Conservation (phyloP, 2,113 vertebrate species). For the Gracilinanus agilis region DNA sequence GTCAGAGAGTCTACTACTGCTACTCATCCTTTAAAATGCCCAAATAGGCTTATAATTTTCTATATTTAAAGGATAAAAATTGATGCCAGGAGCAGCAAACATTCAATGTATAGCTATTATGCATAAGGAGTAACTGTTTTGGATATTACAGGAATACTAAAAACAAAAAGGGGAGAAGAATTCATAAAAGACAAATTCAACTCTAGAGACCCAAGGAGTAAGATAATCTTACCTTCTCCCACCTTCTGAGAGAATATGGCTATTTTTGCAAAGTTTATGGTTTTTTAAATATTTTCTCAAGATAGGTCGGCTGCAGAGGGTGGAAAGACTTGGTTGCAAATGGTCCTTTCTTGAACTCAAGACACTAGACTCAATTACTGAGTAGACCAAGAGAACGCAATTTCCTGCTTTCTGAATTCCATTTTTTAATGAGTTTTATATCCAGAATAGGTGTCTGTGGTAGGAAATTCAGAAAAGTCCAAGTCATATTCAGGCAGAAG, state of each 20-base stretch:
- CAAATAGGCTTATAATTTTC: background rate
- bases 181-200: conserved; percentile 26
- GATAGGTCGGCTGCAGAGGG: background rate
- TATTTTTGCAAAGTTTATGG: conserved; percentile 61
- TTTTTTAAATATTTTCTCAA: background rate
- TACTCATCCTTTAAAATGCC: background rate
- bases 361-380: background rate
- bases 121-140: background rate
- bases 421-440: conserved; percentile 3
- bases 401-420: conserved; percentile 7
- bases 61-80: background rate
- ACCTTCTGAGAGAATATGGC: conserved; percentile 11
- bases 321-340: background rate
- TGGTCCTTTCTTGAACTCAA: background rate
- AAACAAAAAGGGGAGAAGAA: conserved; percentile 16
- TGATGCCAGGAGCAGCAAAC: background rate
- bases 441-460: conserved; percentile 38
- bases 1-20: background rate
- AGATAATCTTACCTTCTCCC: background rate
- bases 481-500: conserved; percentile 8
- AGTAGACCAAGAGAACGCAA: background rate
- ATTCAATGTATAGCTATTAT: conserved; percentile 15
- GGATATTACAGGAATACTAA: background rate
- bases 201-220: background rate
- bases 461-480: conserved; percentile 29